A percentile compares a stretch with the other conserved stretches of the same genome.
Evolutionary conservation across 2,113 vertebrate species (phyloP).

Genomic region (Paramormyrops kingsleyae): DNA sequence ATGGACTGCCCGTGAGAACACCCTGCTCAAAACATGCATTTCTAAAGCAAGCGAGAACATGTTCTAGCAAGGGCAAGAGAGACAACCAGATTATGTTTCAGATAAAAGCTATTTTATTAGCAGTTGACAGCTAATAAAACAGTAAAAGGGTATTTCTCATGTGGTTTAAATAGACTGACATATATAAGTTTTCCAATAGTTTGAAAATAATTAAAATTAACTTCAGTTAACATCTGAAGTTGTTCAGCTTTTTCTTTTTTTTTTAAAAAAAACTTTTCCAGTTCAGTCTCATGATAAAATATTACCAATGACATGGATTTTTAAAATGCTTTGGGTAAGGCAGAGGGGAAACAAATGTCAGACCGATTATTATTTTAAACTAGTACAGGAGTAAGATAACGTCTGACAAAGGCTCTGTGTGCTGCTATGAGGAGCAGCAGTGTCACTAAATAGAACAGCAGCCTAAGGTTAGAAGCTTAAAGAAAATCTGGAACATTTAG

Average conservation of each 20-base stretch:
- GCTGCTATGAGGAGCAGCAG: slow-evolving; percentile 39
- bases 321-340: neutral
- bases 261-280: slow-evolving; percentile 34
- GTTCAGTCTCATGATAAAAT: slow-evolving; percentile 31
- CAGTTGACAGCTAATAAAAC: slow-evolving; percentile 1
- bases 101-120: slow-evolving; percentile 29
- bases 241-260: slow-evolving; percentile 29
- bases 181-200: neutral
- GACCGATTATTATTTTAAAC: neutral
- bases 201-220: neutral
- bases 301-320: neutral
- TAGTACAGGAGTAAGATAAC: neutral
- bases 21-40: slow-evolving; percentile 37
- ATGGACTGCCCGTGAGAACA: slow-evolving; percentile 46
- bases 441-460: slow-evolving; percentile 50
- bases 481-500: slow-evolving; percentile 69
- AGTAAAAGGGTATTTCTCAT: neutral
- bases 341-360: neutral
- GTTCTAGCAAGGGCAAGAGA: slow-evolving; percentile 34
- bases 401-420: neutral
- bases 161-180: neutral
- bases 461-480: slow-evolving; percentile 1
- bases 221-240: neutral
- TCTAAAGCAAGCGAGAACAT: slow-evolving; percentile 47
- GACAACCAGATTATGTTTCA: slow-evolving; percentile 37